Base-by-base conservation (phyloP, 2,888 invertebrate genomes). In the Serrognathus titanus region DNA sequence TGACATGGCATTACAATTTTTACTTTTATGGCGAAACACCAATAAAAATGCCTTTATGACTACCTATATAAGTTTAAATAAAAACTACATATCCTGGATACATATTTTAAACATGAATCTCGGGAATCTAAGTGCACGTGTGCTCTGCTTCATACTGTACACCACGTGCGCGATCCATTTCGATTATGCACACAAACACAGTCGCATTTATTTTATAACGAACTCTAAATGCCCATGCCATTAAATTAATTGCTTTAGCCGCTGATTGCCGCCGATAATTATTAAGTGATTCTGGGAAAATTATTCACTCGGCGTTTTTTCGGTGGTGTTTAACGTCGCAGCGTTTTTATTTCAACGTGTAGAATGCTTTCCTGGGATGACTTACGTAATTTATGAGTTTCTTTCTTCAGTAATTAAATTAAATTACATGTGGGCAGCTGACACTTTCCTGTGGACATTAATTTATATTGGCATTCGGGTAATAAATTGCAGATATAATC, bases 31-130 rank as follows among this genome's bases (percentile, higher is more conserved):
- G 63, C 66, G 65, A 64, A 61, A 63, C 65, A 63, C 63, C 65
- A 64, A 68, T 68, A 68, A 68, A 67, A 68, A 67, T 63, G 60
- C 61, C 59, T 63, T 67, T 65, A 66, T 63, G 53, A 59, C 65
- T 58, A 59, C 60, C 65, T 63, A 63, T 67, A 66, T 63, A 64
- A 63, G 64, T 53, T 60, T 59, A 66, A 67, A 67, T 66, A 63
- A 67, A 59, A 63, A 20, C 51, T 51, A 50, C 59, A 59, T 60
- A 63, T 62, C 62, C 60, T 59, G 62, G 66, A 60, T 65, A 59
- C 66, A 67, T 67, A 66, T 67, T 65, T 67, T 64, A 60, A 60
- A 57, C 63, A 61, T 66, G 65, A 65, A 59, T 65, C 57, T 62
- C 59, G 59, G 65, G 63, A 49, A 41, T 54, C 46, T 16, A 45